A percentile compares a stretch with the other conserved stretches of the same genome.
phyloP scores from a whole-genome alignment of 2,888 invertebrate genomes.

The Eudasyphora cyanicolor region DNA sequence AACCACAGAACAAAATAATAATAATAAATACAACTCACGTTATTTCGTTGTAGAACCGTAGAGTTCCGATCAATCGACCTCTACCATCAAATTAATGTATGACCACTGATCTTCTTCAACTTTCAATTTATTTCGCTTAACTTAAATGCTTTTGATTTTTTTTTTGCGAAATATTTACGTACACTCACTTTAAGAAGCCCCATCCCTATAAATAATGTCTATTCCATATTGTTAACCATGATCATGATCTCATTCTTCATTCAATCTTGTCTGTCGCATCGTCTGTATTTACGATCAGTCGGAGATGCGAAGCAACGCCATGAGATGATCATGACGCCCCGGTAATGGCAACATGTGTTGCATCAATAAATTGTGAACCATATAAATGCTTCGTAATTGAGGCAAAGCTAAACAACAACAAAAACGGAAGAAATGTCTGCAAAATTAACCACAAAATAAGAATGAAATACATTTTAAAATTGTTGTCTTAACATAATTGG shows the following conservation, averaged over 20 bases:
- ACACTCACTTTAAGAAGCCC: background rate
- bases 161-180: background rate
- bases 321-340: background rate
- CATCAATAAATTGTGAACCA: constrained; percentile 5
- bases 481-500: background rate
- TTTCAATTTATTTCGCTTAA: background rate
- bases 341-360: constrained; percentile 17
- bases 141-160: background rate
- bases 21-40: too few species aligned
- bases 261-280: background rate
- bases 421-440: background rate
- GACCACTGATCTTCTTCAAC: background rate
- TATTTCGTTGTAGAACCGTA: background rate
- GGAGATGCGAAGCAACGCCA: background rate
- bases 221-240: constrained; percentile 35
- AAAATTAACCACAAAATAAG: background rate
- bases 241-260: constrained; percentile 53
- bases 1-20: too few species aligned
- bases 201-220: constrained; percentile 47
- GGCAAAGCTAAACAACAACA: background rate
- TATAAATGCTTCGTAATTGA: background rate
- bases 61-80: background rate
- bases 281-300: too few species aligned
- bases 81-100: background rate
- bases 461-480: background rate